phyloP scores from a whole-genome alignment of 2,888 invertebrate species.

The Pseudanteris insignis region DNA sequence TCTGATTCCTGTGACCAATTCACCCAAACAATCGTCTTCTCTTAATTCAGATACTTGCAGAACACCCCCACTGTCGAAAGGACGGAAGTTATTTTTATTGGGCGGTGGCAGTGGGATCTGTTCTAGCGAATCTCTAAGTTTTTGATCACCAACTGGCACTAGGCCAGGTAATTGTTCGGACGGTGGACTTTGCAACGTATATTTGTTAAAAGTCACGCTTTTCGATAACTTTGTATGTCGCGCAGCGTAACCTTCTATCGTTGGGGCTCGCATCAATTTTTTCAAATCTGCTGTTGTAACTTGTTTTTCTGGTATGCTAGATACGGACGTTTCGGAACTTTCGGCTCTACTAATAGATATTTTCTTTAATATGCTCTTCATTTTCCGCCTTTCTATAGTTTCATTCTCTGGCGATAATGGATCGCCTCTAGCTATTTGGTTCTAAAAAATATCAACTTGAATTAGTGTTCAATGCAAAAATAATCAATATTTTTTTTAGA shows the following conservation, averaged over 20 bases:
- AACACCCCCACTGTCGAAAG: conserved; percentile 59
- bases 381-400: conserved; percentile 80
- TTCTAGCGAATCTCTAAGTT: conserved; percentile 50
- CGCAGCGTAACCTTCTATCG: conserved; percentile 88
- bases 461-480: too few species aligned
- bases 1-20: conserved; percentile 81
- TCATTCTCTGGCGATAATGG: conserved; percentile 77
- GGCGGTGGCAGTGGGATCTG: conserved; percentile 59
- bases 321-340: conserved; percentile 59
- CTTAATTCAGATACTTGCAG: conserved; percentile 56
- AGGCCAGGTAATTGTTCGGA: conserved; percentile 55
- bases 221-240: conserved; percentile 87
- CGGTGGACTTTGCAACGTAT: conserved; percentile 85
- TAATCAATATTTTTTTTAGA: too few species aligned
- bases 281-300: conserved; percentile 71
- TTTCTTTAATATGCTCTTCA: conserved; percentile 87
- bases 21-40: conserved; percentile 84
- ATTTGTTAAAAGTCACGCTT: conserved; percentile 88
- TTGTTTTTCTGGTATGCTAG: conserved; percentile 58
- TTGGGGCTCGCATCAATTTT: conserved; percentile 81
- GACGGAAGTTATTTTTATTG: conserved; percentile 64
- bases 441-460: too few species aligned
- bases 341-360: conserved; percentile 72
- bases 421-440: too few species aligned
- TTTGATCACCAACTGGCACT: conserved; percentile 47